These are phyloP conservation scores for Amitus sp. DNA, from an alignment of 2,888 invertebrate species.

Conservation along the genomic window DNA sequence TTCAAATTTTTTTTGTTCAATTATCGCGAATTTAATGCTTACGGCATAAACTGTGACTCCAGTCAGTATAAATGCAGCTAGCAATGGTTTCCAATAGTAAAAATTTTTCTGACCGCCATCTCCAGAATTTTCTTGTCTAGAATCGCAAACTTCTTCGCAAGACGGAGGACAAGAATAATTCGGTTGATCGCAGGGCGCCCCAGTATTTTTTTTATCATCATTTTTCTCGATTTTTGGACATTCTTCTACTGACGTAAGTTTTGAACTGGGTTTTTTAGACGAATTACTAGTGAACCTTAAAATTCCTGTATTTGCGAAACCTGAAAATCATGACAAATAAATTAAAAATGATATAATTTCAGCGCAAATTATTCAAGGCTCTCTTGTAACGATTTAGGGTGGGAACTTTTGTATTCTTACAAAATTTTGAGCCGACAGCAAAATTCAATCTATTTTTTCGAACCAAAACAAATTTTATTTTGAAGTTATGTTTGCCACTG, in stretches of 20 bases:
- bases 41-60: conserved; percentile 55
- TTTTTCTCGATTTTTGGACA: conserved; percentile 42
- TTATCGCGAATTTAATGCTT: conserved; percentile 16
- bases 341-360: neutral
- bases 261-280: conserved; percentile 44
- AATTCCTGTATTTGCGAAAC: conserved; percentile 43
- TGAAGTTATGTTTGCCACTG: conserved; percentile 10
- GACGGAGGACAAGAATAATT: conserved; percentile 49
- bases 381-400: neutral
- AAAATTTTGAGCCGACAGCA: too few relatives aligned
- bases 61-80: conserved; percentile 54
- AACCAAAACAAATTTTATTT: conserved; percentile 1
- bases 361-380: neutral
- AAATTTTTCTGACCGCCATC: conserved; percentile 30
- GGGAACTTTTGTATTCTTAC: too few relatives aligned
- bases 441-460: too few relatives aligned
- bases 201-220: conserved; percentile 25
- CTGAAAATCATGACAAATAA: conserved; percentile 28
- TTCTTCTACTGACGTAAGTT: conserved; percentile 55
- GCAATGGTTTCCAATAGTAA: conserved; percentile 57
- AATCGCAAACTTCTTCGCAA: conserved; percentile 49
- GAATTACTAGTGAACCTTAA: conserved; percentile 43
- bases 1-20: neutral
- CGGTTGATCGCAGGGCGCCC: conserved; percentile 46
- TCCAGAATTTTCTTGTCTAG: conserved; percentile 15